Evolutionary conservation across 64 coral and sea anemone species (phyloP), one percentile per base, ranked within the genome.

Genomic region (Montipora efflorescens): DNA sequence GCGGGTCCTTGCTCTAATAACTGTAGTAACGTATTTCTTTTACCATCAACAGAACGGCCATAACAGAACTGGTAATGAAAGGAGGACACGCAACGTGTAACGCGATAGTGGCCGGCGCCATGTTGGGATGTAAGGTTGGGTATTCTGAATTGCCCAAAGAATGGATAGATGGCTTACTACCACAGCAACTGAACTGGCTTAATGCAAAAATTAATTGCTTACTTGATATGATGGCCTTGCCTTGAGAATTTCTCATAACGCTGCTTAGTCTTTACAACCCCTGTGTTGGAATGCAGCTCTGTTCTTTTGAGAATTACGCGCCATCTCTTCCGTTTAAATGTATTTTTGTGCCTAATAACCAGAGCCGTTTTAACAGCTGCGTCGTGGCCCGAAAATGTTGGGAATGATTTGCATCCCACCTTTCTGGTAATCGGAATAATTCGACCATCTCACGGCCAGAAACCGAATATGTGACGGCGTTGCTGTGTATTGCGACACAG

Each of bases 1-100:
- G 10, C 52, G 52, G 52, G 10, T 55, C 3, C 2, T 55, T 2
- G 52, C 47, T 22, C 19, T 12, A 57, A 12, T 75, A 53, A 28
- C n/a, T 36, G 36, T 36, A 76, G 74, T 55, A 15, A 21, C 18
- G 47, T 71, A 19, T 7, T 58, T 78, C 4, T 67, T 78, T 88
- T 9, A 20, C 18, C 19, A 59, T 84, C 21, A 22, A 59, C 77
- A 99, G 97, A 79, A 90, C 97, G 53, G 67, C 83, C 10, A 94
- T 99, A 22, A 99, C 89, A 1, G 92, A 99, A 18, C 21, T 99
- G 49, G 89, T 92, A 4, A 96, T 99, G 89, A 91, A 99, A 76
- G 97, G 97, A 14, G 97, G 97, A 22, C 94, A 96, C 23, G 55
- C 97, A n/a, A 94, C 94, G 5, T 99, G 94, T 49, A 99, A 99